Evolutionary conservation across 2,113 vertebrate genomes (phyloP).

Genomic region (Myotis brandtii): DNA sequence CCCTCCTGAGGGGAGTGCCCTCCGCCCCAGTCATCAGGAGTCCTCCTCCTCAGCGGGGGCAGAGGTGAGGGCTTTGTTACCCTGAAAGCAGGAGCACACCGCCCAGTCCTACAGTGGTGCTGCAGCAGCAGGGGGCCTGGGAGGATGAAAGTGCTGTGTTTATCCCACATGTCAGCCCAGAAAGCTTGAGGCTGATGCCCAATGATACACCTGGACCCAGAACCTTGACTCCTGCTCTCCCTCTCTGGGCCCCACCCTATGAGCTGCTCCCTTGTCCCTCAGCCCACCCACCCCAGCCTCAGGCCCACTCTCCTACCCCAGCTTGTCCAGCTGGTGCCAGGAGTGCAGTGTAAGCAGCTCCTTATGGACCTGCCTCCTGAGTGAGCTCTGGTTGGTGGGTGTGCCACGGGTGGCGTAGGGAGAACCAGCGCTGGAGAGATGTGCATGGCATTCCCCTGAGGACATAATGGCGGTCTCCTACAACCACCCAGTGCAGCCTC

Average conservation of each 20-base stretch:
- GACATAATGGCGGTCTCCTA: no score
- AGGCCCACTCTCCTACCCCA: accelerated
- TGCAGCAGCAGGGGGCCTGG: background rate
- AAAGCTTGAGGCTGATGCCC: background rate
- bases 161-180: background rate
- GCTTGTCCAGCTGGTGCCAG: background rate
- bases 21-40: accelerated
- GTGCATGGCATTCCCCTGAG: no score
- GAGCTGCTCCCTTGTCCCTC: background rate
- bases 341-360: accelerated
- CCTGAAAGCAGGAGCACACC: background rate
- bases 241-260: background rate
- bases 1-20: background rate
- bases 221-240: background rate
- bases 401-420: no score
- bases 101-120: background rate
- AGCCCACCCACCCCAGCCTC: background rate
- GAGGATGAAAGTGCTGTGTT: background rate
- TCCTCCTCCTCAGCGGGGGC: background rate
- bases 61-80: background rate
- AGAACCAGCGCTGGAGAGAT: no score
- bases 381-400: background rate
- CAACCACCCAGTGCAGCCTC: no score
- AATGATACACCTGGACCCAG: background rate
- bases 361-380: accelerated